phyloP scores from a whole-genome alignment of 2,797 vertebrate genomes.

The Poliocrania exsul region DNA sequence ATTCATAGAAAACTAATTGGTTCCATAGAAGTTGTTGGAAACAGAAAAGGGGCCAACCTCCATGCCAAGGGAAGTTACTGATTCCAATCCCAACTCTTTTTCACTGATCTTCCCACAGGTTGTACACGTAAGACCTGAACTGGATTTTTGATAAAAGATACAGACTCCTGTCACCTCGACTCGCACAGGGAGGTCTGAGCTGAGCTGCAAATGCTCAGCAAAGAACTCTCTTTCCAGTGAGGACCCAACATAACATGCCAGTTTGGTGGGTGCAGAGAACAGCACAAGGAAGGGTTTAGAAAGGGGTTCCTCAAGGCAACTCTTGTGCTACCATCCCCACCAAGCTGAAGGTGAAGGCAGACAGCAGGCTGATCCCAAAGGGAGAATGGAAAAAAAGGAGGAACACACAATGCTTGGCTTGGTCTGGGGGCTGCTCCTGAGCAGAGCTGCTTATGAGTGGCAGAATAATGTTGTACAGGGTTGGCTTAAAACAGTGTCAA shows the following conservation, averaged over 20 bases:
- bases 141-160: background rate
- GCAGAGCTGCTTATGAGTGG: background rate
- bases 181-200: background rate
- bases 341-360: background rate
- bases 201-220: background rate
- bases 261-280: background rate
- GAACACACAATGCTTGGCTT: background rate
- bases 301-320: background rate
- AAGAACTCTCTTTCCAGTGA: background rate
- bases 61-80: background rate
- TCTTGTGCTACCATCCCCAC: background rate
- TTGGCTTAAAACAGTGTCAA: background rate
- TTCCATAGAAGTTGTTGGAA: background rate
- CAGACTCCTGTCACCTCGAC: background rate
- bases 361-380: background rate
- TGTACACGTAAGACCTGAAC: background rate
- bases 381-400: background rate
- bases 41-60: background rate
- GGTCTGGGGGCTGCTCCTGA: background rate
- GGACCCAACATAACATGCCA: background rate
- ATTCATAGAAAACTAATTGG: background rate
- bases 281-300: background rate
- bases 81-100: background rate
- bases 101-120: background rate
- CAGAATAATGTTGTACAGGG: background rate